Base-by-base conservation (phyloP, 2,888 invertebrate species). In the Andrena dorsata region DNA sequence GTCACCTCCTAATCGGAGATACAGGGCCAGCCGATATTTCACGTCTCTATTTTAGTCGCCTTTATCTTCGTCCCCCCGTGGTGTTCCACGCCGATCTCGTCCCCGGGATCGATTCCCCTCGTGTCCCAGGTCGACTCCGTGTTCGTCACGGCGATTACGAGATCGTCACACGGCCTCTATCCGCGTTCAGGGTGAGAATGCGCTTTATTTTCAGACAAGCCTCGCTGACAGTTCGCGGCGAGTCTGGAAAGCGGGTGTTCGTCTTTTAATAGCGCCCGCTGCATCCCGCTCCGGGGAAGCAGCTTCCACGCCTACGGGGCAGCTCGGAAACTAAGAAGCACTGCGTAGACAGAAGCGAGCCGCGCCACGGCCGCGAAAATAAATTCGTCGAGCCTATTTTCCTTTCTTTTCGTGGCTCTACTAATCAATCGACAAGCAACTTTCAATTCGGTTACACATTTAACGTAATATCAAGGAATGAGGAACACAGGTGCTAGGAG, bases 211-310 rank as follows among this genome's bases (percentile, higher is more conserved):
- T 85, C 79, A 82, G 82, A 82, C 82, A 73, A 77, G 69, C 35
- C 81, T 76, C 81, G 82, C 83, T 69, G 88, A 89, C 88, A 84
- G 86, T 87, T 86, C 85, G 87, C 86, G 79, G 85, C 88, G 87
- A 87, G 89, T 86, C 86, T 88, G 86, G 84, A 87, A 86, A 90
- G 84, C 81, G 86, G 80, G 84, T 86, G 89, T 89, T 87, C 88
- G 87, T 86, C 90, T 90, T 90, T 90, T 90, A 90, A 90, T 90
- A 90, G 90, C 85, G 74, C 10, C 82, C 47, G 82, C 72, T 83
- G 84, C 87, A 84, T 76, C 80, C 68, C 60, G 69, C 6, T 61
- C 1, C 16, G 41, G 66, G 49, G 58, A 23, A 61, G 69, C 47
- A 35, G 68, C 70, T 71, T 78, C 64, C 66, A 66, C 35, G 69